A percentile compares a stretch with the other conserved stretches of the same genome.
These are phyloP conservation scores for Calycopis cecrops DNA, from an alignment of 1,140 invertebrate genomes.

Conservation along the genomic window DNA sequence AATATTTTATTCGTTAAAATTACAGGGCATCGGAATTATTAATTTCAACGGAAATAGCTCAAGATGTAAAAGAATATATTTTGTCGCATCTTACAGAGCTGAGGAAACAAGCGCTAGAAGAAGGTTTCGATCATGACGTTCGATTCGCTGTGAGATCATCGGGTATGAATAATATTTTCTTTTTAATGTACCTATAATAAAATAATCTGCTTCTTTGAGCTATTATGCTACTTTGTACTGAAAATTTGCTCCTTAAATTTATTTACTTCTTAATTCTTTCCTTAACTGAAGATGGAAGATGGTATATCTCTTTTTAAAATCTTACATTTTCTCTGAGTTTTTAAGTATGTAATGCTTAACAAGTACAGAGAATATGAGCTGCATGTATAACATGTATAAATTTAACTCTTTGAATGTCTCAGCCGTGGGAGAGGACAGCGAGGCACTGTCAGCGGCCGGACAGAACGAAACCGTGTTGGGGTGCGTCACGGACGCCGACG, in stretches of 20 bases:
- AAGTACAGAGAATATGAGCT: no score
- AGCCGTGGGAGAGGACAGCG: slow-evolving; percentile 86
- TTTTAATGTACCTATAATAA: no score
- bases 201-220: no score
- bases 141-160: slow-evolving; percentile 75
- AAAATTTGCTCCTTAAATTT: no score
- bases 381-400: no score
- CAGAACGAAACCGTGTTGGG: slow-evolving; percentile 88
- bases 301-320: no score
- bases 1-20: slow-evolving; percentile 22
- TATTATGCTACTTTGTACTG: no score
- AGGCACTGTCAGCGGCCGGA: slow-evolving; percentile 87
- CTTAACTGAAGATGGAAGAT: no score
- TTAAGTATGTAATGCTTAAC: no score
- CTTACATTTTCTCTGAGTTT: no score
- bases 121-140: slow-evolving; percentile 38
- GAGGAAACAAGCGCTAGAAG: slow-evolving; percentile 34
- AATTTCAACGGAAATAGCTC: slow-evolving; percentile 38
- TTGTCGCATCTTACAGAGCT: slow-evolving; percentile 39
- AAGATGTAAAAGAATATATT: slow-evolving; percentile 46
- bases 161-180: slow-evolving; percentile 32
- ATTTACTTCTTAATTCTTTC: no score
- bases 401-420: no score
- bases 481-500: slow-evolving; percentile 70
- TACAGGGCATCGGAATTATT: slow-evolving; percentile 51